phyloP scores from a whole-genome alignment of 2,888 invertebrate species.

The Byasa hedistus region DNA sequence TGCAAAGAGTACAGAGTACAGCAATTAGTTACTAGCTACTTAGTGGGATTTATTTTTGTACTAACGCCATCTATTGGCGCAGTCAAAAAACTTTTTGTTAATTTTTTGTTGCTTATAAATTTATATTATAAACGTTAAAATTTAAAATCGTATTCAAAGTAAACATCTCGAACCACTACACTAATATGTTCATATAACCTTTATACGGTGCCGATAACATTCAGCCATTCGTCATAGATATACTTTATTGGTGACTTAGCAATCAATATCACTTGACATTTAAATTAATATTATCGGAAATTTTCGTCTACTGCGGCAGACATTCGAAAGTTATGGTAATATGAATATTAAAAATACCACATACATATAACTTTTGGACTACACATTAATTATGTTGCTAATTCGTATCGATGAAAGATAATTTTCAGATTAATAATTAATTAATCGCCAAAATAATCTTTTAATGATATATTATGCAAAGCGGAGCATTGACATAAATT shows the following conservation, averaged over 20 bases:
- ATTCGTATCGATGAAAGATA: not conserved
- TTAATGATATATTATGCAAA: not conserved
- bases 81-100: no score
- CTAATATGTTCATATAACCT: constrained; percentile 19
- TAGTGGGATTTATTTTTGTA: no score
- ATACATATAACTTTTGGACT: not conserved
- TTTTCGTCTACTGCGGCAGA: constrained; percentile 42
- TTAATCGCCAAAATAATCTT: constrained; percentile 1
- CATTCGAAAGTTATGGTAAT: constrained; percentile 16
- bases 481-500: constrained; percentile 1
- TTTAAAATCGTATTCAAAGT: not conserved
- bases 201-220: constrained; percentile 44
- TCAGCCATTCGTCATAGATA: constrained; percentile 64
- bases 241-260: constrained; percentile 39
- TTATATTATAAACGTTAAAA: no score
- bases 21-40: no score
- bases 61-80: no score
- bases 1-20: no score
- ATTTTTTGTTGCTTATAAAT: no score
- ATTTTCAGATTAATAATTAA: constrained; percentile 1
- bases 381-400: not conserved
- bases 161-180: not conserved
- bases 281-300: constrained; percentile 41
- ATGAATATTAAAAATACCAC: not conserved
- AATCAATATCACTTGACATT: constrained; percentile 40